Conservation (phyloP, 2,797 vertebrate genomes). For the Vultur gryphus region DNA sequence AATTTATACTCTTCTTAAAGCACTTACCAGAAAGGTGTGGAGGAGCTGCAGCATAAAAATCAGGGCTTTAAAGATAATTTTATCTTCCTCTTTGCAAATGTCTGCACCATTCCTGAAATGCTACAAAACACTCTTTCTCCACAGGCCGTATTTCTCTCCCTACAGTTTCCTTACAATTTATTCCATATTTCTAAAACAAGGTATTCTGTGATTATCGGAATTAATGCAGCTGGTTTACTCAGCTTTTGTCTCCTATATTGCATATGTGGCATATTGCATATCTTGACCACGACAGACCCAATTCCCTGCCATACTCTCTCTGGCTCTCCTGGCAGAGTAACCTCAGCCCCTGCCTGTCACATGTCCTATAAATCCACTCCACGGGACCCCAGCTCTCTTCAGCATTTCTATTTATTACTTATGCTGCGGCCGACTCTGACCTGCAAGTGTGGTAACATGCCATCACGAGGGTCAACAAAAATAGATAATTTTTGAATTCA, state of each 20-base stretch:
- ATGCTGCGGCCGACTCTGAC: background rate
- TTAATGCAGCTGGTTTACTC: background rate
- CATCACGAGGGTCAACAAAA: background rate
- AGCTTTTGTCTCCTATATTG: background rate
- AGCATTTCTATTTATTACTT: conserved; percentile 11
- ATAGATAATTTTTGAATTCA: background rate
- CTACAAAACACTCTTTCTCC: background rate
- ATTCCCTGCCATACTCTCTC: background rate
- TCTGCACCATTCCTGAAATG: background rate
- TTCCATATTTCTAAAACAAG: background rate
- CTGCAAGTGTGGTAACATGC: background rate
- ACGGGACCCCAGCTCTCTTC: background rate
- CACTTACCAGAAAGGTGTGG: conserved; percentile 41
- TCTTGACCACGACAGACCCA: background rate
- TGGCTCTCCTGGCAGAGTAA: background rate
- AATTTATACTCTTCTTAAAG: conserved; percentile 52
- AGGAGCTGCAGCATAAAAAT: conserved; percentile 31
- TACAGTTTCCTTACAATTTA: background rate
- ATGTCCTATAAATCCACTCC: background rate
- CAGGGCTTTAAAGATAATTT: conserved; percentile 12
- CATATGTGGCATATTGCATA: background rate
- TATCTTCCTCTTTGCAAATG: background rate
- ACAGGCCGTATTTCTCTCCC: background rate
- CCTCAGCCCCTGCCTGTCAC: background rate
- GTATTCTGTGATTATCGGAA: background rate